phyloP scores from a whole-genome alignment of 2,888 invertebrate species.

The Eumacrocentrus americanus region DNA sequence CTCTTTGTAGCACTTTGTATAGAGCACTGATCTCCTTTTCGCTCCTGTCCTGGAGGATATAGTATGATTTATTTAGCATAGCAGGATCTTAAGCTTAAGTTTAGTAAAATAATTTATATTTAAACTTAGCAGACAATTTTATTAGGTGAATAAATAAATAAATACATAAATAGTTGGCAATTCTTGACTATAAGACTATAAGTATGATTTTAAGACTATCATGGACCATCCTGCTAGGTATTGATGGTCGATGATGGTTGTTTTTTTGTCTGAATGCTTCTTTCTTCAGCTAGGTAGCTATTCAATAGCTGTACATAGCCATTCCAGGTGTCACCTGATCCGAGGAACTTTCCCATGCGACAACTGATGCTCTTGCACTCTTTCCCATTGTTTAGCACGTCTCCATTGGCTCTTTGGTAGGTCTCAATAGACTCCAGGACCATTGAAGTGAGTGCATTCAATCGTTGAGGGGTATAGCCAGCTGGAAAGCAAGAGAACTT shows the following conservation, averaged over 20 bases:
- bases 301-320: slow-evolving; percentile 47
- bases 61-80: no score
- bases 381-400: slow-evolving; percentile 57
- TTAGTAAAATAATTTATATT: no score
- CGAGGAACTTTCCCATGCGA: slow-evolving; percentile 59
- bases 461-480: slow-evolving; percentile 31
- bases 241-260: background rate
- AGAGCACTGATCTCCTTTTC: no score
- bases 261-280: slow-evolving; percentile 4
- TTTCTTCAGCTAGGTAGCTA: slow-evolving; percentile 46
- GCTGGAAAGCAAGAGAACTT: slow-evolving; percentile 34
- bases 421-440: slow-evolving; percentile 47
- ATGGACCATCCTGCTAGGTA: background rate
- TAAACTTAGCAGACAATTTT: background rate
- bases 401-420: slow-evolving; percentile 37
- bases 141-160: background rate
- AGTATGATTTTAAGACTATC: background rate
- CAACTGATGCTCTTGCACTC: slow-evolving; percentile 63
- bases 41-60: no score
- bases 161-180: slow-evolving; percentile 28
- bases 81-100: no score
- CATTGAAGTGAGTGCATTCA: slow-evolving; percentile 43
- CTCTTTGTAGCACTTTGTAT: slow-evolving; percentile 2
- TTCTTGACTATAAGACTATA: slow-evolving; percentile 21
- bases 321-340: slow-evolving; percentile 42